Evolutionary conservation across 2,797 vertebrate genomes (phyloP).

Genomic region (Myiotriccus ornatus): DNA sequence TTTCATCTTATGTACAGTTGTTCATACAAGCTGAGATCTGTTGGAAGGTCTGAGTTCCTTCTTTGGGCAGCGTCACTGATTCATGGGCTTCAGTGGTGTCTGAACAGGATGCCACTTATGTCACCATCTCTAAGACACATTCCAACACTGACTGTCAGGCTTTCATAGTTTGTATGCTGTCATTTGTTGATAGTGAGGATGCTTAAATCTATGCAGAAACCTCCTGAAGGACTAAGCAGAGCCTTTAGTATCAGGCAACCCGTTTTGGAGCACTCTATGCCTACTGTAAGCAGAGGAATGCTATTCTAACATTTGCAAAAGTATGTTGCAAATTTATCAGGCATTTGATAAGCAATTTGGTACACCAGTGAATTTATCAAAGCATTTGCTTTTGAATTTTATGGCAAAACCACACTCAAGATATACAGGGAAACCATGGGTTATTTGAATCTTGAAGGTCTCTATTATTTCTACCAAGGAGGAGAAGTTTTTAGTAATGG

Average conservation of each 20-base stretch:
- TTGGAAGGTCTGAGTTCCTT: neutral
- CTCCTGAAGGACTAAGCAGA: neutral
- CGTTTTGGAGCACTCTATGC: neutral
- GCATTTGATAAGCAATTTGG: neutral
- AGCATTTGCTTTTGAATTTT: neutral
- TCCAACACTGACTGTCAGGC: neutral
- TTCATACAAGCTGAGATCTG: conserved; percentile 23
- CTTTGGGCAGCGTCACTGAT: neutral
- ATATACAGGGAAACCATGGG: neutral
- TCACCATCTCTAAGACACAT: neutral
- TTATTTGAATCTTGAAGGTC: neutral
- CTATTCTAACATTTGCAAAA: neutral
- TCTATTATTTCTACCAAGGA: neutral
- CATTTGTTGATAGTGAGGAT: neutral
- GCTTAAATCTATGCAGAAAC: neutral
- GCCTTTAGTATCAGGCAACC: neutral
- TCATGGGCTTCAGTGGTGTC: neutral
- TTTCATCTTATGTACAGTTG: conserved; percentile 50
- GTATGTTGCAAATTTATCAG: neutral
- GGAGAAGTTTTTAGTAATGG: neutral
- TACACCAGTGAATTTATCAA: neutral
- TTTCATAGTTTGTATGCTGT: neutral
- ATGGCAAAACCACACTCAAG: neutral
- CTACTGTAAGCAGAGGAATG: neutral
- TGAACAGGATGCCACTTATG: conserved; percentile 2